Evolutionary conservation across 1,140 invertebrate species (phyloP), one percentile per base, ranked within the genome.

Genomic region (Pollicipes pollicipes): DNA sequence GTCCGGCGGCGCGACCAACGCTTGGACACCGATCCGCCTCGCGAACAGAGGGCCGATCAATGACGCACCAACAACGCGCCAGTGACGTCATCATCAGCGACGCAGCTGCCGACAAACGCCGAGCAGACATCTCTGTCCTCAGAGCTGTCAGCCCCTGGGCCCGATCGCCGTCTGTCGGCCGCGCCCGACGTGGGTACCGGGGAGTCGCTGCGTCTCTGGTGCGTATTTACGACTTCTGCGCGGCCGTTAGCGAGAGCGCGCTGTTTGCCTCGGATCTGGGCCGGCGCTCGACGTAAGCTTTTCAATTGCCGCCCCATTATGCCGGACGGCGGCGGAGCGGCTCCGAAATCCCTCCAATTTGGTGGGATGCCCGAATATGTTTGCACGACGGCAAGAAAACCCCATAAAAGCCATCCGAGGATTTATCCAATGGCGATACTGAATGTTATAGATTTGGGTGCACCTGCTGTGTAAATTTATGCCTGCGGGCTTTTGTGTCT

Each of bases 241-340:
- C 45, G 45, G 17, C 45, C 13, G 45, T 58, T 58, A 58, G 45
- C 45, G 2, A 2, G 13, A 21, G 13, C 2, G 2, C 10, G 45
- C 6, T 58, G 45, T 58, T 58, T 58, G 21, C 45, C 45, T 10
- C 45, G 45, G 45, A 10, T 58, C 17, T 58, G 13, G 13, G 45
- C 2, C 45, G 45, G 2, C 45, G 45, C 45, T 58, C 45, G 6
- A 58, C 13, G 45, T 58, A 58, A 58, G 45, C 45, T 58, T 58
- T 58, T 58, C 45, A 58, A 58, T 58, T 58, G 45, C 45, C 45
- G 45, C 45, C n/a, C 45, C 45, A 58, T 58, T 58, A 58, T 58
- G 45, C 45, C 2, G 45, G 21, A 10, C 21, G 45, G 45, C 6
- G 6, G 17, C 21, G 2, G 45, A 21, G 45, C 45, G 45, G 45